phyloP scores from a whole-genome alignment of 2,113 vertebrate genomes.

The Galemys pyrenaicus region DNA sequence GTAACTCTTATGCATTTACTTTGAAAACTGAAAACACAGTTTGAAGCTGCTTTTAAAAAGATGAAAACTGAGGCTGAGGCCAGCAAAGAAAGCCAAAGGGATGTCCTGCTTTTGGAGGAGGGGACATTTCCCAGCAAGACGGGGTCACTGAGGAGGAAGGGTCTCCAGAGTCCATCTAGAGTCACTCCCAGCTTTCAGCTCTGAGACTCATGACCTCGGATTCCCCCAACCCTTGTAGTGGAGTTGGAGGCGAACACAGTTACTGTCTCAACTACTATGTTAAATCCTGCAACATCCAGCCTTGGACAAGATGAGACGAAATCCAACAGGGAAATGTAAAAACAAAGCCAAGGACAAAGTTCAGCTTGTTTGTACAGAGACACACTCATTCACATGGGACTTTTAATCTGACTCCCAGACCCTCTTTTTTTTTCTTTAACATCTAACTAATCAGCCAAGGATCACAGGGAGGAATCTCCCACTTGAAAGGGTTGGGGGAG shows the following conservation, averaged over 20 bases:
- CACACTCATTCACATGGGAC: background rate
- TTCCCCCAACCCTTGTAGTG: background rate
- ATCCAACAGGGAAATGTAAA: background rate
- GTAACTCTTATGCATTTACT: background rate
- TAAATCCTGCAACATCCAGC: background rate
- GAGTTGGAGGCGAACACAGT: background rate
- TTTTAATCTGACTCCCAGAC: background rate
- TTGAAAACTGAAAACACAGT: constrained; percentile 41
- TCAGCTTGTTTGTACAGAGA: background rate
- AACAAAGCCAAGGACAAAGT: constrained; percentile 26
- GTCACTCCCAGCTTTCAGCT: background rate
- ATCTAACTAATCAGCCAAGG: background rate
- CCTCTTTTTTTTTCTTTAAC: background rate
- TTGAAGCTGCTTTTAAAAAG: constrained; percentile 23
- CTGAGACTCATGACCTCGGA: background rate
- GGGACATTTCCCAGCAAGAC: constrained; percentile 13
- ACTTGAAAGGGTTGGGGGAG: background rate
- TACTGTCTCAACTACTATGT: background rate
- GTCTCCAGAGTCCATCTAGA: background rate
- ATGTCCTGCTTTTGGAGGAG: constrained; percentile 13
- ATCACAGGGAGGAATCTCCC: background rate
- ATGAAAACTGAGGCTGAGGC: background rate
- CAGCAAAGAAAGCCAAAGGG: background rate
- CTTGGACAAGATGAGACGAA: constrained; percentile 32
- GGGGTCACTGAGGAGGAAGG: background rate